Base-by-base conservation (phyloP, 2,888 invertebrate species). In the Strigamia transsilvanica region DNA sequence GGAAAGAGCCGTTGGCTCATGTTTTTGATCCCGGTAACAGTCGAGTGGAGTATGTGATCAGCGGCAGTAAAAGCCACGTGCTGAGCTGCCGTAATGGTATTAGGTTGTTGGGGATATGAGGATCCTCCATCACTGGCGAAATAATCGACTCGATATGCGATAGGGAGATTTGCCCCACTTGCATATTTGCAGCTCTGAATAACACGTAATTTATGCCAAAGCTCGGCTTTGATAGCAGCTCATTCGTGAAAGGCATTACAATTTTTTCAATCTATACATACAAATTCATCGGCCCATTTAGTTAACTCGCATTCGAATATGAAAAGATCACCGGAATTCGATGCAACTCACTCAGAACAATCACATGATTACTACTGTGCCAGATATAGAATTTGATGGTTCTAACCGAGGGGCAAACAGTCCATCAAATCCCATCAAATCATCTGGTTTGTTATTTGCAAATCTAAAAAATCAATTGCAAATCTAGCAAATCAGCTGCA, bases 61-160 rank as follows among this genome's bases (percentile, higher is more conserved):
- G 51, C 7, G 51, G 51, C 51, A 51, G 51, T 51, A 51, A 51
- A 51, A 51, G 10, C 51, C 51, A 51, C 51, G 51, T 51, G 51
- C 51, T 18, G 15, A 51, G 51, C 51, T 0, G 7, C 15, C 0
- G 51, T 51, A 51, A 51, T 51, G 51, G 51, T 12, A 51, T 51
- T 51, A 51, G 51, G 51, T 51, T 51, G 51, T 51, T 51, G 12
- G 51, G 51, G 51, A 51, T 51, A 51, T 51, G 51, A 51, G 12
- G 51, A 18, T 51, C 51, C 12, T 51, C 51, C 51, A 51, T 51
- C 51, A 51, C 51, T 51, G 6, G 51, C 51, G 18, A 51, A 6
- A 51, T 51, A 51, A 51, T 51, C 51, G 51, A 51, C 51, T 51
- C 51, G 51, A 51, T 51, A 51, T n/a, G n/a, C n/a, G 51, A 51